These are phyloP conservation scores for Anthoscopus minutus DNA, from an alignment of 2,113 vertebrate genomes.

Conservation along the genomic window DNA sequence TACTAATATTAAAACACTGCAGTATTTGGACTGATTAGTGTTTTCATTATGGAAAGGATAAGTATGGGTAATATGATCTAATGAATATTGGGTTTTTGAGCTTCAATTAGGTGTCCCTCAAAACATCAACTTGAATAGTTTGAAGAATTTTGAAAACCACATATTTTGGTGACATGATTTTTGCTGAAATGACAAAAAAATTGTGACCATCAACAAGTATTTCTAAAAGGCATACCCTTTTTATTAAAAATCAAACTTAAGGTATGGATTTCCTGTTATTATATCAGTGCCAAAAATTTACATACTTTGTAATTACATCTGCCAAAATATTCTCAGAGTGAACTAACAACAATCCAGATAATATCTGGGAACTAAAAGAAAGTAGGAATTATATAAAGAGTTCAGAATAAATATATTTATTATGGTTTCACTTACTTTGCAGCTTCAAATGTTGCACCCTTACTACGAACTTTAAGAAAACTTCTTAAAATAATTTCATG, in stretches of 20 bases:
- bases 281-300: background rate
- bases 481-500: background rate
- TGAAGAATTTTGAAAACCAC: background rate
- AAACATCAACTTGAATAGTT: background rate
- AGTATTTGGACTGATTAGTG: background rate
- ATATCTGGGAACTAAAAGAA: background rate
- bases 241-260: background rate
- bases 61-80: background rate
- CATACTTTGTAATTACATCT: background rate
- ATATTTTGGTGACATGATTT: background rate
- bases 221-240: background rate
- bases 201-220: background rate
- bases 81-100: background rate
- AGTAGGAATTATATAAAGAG: background rate
- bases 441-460: background rate
- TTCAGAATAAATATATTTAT: background rate
- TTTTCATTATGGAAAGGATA: background rate
- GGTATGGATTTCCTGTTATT: background rate
- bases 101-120: background rate
- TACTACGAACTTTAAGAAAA: background rate
- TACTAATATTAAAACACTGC: background rate
- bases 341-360: background rate
- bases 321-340: background rate
- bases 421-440: background rate
- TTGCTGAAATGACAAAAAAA: background rate